These are phyloP conservation scores for Alligator sinensis DNA, from an alignment of 2,113 vertebrate genomes.

Conservation along the genomic window DNA sequence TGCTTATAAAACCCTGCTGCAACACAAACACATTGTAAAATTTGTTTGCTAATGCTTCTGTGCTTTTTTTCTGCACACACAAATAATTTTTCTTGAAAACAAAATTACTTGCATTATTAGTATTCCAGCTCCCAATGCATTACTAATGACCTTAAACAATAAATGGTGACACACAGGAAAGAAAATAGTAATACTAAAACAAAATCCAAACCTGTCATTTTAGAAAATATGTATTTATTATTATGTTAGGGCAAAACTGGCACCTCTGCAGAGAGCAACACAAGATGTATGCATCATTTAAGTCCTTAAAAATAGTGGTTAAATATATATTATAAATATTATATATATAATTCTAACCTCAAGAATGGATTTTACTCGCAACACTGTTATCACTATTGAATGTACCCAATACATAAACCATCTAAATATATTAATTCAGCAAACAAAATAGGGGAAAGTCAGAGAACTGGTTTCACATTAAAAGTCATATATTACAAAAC, in stretches of 20 bases:
- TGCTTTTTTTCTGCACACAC: conserved; percentile 12
- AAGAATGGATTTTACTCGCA: background rate
- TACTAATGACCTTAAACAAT: background rate
- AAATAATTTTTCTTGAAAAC: conserved; percentile 33
- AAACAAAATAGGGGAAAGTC: background rate
- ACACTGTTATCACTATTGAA: background rate
- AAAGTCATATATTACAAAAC: background rate
- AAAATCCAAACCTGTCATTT: background rate
- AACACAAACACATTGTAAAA: conserved; percentile 20
- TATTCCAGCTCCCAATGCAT: background rate
- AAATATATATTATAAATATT: background rate
- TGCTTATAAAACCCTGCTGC: no score
- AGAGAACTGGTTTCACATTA: background rate
- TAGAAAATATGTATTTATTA: background rate
- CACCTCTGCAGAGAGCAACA: background rate
- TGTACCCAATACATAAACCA: background rate
- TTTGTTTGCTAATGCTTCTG: conserved; percentile 6
- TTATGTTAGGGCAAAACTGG: background rate
- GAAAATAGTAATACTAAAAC: background rate
- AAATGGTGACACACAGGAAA: background rate
- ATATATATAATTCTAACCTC: background rate
- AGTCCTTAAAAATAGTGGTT: background rate
- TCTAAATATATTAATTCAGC: background rate
- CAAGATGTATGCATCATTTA: background rate
- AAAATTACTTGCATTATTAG: background rate